A percentile compares a stretch with the other conserved stretches of the same genome.
These are phyloP conservation scores for Gallinago undulata DNA, from an alignment of 2,113 vertebrate genomes.

Conservation along the genomic window DNA sequence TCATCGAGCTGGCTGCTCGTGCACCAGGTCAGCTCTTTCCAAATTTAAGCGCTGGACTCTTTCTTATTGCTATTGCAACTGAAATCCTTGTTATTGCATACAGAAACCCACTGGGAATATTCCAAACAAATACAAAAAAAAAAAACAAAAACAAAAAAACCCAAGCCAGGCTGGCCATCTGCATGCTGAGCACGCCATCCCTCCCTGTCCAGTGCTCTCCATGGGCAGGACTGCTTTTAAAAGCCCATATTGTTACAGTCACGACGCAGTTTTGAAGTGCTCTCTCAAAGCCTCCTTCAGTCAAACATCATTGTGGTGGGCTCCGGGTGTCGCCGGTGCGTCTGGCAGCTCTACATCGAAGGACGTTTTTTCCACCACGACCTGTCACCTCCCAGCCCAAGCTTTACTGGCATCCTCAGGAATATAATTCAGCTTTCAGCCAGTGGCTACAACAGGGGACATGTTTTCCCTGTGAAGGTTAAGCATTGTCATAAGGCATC, in stretches of 20 bases:
- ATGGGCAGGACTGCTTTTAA: not conserved
- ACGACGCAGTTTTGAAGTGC: not conserved
- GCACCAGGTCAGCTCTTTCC: not conserved
- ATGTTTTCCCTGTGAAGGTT: not conserved
- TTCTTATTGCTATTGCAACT: not conserved
- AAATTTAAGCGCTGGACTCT: not conserved
- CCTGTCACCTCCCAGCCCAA: not conserved
- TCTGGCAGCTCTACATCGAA: not conserved
- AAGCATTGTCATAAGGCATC: not conserved
- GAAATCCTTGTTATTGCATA: not conserved
- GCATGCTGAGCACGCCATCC: not conserved
- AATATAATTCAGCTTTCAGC: not conserved
- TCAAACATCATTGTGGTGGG: not conserved
- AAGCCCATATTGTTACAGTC: not conserved
- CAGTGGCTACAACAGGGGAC: accelerated
- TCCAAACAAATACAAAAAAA: not conserved
- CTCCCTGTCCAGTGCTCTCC: not conserved
- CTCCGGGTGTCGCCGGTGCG: not conserved
- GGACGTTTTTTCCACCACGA: not conserved
- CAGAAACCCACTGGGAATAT: not conserved
- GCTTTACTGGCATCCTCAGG: not conserved
- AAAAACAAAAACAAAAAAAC: not conserved
- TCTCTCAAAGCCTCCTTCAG: not conserved
- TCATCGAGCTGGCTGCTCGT: not conserved
- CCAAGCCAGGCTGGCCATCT: not conserved